A percentile compares a stretch with the other conserved stretches of the same genome.
These are phyloP conservation scores for Larimichthys polyactis DNA, from an alignment of 2,113 vertebrate genomes.

Conservation along the genomic window DNA sequence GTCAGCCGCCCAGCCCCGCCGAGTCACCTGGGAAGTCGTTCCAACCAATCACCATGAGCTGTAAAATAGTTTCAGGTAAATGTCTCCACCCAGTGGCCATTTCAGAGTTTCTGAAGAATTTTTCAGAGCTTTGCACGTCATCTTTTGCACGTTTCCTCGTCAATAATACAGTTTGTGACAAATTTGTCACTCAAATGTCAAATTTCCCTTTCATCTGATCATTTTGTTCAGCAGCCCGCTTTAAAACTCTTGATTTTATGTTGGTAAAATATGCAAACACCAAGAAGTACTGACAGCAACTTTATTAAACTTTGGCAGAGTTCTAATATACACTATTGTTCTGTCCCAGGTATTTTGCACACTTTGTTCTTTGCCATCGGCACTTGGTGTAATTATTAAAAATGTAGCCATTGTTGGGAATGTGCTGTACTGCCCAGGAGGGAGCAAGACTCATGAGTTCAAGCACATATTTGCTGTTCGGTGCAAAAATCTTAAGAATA, in stretches of 20 bases:
- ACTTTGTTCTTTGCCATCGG: background rate
- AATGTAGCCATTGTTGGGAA: background rate
- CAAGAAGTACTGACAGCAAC: background rate
- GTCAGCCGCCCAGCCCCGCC: conserved; percentile 89
- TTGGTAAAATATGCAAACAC: background rate
- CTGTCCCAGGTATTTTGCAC: background rate
- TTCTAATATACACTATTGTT: background rate
- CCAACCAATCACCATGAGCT: conserved; percentile 99
- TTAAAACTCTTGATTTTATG: background rate
- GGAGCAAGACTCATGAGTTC: conserved; percentile 12
- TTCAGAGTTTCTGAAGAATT: background rate
- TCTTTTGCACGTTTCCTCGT: background rate
- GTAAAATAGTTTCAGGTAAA: conserved; percentile 99
- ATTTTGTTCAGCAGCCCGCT: too few relatives aligned
- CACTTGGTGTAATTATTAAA: background rate
- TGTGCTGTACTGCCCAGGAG: background rate
- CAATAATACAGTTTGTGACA: background rate
- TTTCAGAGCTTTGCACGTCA: background rate
- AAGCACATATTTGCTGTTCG: background rate
- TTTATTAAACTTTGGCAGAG: background rate
- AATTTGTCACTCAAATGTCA: background rate
- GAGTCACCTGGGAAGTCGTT: conserved; percentile 98
- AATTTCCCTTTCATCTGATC: background rate
- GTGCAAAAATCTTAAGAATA: background rate
- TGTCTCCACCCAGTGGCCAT: conserved; percentile 30